These are phyloP conservation scores for Meandrusa payeni DNA, from an alignment of 2,888 invertebrate species.

Conservation along the genomic window DNA sequence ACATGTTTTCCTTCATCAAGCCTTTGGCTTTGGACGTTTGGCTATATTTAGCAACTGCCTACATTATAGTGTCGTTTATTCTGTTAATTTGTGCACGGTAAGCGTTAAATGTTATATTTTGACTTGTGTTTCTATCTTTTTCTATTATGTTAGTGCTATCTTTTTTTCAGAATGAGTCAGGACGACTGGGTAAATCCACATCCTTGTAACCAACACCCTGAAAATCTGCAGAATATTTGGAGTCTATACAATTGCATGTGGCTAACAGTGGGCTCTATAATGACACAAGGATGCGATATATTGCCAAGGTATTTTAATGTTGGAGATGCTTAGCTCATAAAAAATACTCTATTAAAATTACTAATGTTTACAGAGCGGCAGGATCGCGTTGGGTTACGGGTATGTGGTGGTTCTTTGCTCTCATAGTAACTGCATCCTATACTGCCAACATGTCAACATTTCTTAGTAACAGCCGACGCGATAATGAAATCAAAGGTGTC, in stretches of 20 bases:
- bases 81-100: conserved; percentile 90
- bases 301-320: conserved; percentile 87
- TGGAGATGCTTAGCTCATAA: background rate
- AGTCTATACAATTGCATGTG: conserved; percentile 93
- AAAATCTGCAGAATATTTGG: conserved; percentile 94
- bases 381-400: conserved; percentile 94
- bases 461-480: conserved; percentile 89
- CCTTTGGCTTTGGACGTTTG: conserved; percentile 92
- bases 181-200: conserved; percentile 97
- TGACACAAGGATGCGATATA: conserved; percentile 96
- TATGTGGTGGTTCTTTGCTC: conserved; percentile 96
- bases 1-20: conserved; percentile 92
- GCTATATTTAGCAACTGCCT: conserved; percentile 93
- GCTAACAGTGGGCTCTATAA: conserved; percentile 94
- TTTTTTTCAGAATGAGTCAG: conserved; percentile 86
- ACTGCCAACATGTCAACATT: conserved; percentile 91
- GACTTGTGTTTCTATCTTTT: background rate
- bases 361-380: conserved; percentile 83
- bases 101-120: conserved; percentile 22
- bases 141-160: conserved; percentile 9
- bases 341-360: background rate
- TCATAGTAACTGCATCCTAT: conserved; percentile 92
- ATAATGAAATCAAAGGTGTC: conserved; percentile 89
- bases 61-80: conserved; percentile 89
- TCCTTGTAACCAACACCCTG: conserved; percentile 91